Base-by-base conservation (phyloP, 1,140 invertebrate species). In the Apocrypta bakeri region DNA sequence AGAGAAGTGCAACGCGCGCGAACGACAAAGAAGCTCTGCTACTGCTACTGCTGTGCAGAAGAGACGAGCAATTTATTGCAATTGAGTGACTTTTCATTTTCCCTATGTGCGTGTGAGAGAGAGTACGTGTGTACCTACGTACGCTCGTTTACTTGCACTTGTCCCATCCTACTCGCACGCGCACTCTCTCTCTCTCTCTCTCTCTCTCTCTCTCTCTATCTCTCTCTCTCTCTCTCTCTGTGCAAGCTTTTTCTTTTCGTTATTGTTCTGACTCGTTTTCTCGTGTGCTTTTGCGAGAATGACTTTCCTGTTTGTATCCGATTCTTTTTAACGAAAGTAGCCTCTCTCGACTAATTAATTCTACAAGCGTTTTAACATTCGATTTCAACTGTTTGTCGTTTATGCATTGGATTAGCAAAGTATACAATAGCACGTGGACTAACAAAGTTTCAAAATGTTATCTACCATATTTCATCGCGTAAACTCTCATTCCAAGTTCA, bases 1-100 rank as follows among this genome's bases (percentile, higher is more conserved):
- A 81, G 85, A 75, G 81, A 78, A 48, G 48, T 56, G 48, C 48
- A 56, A 0, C 42, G 42, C 48, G 1, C 48, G 17, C 48, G 40
- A 42, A 17, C 1, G 48, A n/a, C 48, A 56, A 56, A 56, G 48
- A 56, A 21, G 14, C 42, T 48, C 12, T 0, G n/a, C 37, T n/a
- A n/a, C n/a, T n/a, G n/a, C 71, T 2, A 21, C 4, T 31, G 69
- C 11, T 11, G 69, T 2, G n/a, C n/a, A 74, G 37, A 29, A 24
- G 73, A 75, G 73, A 31, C 29, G 17, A 33, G 75, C 75, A 61
- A 77, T 77, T 77, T 66, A 66, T 77, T 25, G 75, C 75, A 66
- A 77, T 77, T 42, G 27, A 66, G 27, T 37, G 56, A 77, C 75
- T 77, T 81, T 61, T 77, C 29, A 33, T 61, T 40, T 24, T 73